Conservation (phyloP, 2,797 vertebrate species). For the Acipenser oxyrinchus region DNA sequence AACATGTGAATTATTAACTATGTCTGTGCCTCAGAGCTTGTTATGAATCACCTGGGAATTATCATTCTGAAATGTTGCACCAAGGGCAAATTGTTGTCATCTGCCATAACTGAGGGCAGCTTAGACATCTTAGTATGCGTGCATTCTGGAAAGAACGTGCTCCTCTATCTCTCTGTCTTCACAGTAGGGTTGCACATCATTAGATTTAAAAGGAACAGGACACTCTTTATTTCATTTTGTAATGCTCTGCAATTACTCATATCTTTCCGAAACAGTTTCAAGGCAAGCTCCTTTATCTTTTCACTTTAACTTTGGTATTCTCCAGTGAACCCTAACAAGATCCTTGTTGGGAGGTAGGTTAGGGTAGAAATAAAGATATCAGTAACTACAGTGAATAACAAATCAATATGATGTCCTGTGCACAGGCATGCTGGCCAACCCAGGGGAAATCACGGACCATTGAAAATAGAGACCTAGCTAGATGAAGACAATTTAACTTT, state of each 20-base stretch:
- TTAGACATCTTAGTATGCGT: slow-evolving; percentile 34
- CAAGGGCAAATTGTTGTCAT: background rate
- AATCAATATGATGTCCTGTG: slow-evolving; percentile 5
- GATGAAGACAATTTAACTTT: slow-evolving; percentile 25
- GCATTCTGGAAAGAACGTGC: slow-evolving; percentile 30
- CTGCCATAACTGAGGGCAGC: slow-evolving; percentile 34
- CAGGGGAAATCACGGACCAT: background rate
- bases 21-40: too few relatives aligned
- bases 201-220: slow-evolving; percentile 30
- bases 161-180: slow-evolving; percentile 35
- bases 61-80: background rate
- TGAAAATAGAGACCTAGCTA: background rate
- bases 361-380: slow-evolving; percentile 10
- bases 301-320: slow-evolving; percentile 3
- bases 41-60: background rate
- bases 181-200: slow-evolving; percentile 15
- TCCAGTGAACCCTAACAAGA: background rate
- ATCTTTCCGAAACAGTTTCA: background rate
- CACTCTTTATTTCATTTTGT: slow-evolving; percentile 23
- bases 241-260: background rate
- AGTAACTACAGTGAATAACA: slow-evolving; percentile 9
- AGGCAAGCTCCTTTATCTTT: background rate
- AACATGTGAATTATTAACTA: too few relatives aligned
- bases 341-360: background rate
- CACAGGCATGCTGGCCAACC: background rate